phyloP scores from a whole-genome alignment of 2,797 vertebrate genomes.

The Lophius americanus region DNA sequence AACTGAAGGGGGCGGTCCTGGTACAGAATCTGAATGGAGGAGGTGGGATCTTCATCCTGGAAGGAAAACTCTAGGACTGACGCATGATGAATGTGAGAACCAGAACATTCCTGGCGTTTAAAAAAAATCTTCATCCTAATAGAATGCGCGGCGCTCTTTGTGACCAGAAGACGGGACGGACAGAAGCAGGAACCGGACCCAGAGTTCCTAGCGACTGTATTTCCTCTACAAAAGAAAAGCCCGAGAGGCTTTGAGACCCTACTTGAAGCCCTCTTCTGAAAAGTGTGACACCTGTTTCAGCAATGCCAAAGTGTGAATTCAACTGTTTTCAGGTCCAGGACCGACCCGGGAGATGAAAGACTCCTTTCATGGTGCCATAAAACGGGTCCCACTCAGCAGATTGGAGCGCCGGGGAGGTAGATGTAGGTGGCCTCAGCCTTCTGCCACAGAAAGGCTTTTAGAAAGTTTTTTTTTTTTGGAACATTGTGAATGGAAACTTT shows the following conservation, averaged over 20 bases:
- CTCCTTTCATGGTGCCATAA: slow-evolving; percentile 57
- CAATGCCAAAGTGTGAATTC: slow-evolving; percentile 50
- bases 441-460: slow-evolving; percentile 24
- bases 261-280: slow-evolving; percentile 32
- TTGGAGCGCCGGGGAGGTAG: slow-evolving; percentile 35
- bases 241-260: slow-evolving; percentile 24
- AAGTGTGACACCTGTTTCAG: slow-evolving; percentile 62
- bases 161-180: background rate
- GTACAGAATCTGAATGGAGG: background rate
- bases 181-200: slow-evolving; percentile 22
- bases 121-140: slow-evolving; percentile 20
- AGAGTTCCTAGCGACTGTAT: slow-evolving; percentile 9
- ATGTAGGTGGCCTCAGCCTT: slow-evolving; percentile 50
- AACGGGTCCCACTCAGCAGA: slow-evolving; percentile 36
- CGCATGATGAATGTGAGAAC: slow-evolving; percentile 36
- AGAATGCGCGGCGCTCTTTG: background rate
- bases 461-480: slow-evolving; percentile 21
- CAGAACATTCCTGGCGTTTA: slow-evolving; percentile 1
- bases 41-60: slow-evolving; percentile 2
- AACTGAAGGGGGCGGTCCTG: too few species aligned
- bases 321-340: slow-evolving; percentile 47
- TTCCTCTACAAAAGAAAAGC: slow-evolving; percentile 28
- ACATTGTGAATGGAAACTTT: slow-evolving; percentile 1
- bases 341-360: slow-evolving; percentile 55
- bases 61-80: slow-evolving; percentile 20